Evolutionary conservation across 2,888 invertebrate species (phyloP).

Genomic region (Atethmia centrago): DNA sequence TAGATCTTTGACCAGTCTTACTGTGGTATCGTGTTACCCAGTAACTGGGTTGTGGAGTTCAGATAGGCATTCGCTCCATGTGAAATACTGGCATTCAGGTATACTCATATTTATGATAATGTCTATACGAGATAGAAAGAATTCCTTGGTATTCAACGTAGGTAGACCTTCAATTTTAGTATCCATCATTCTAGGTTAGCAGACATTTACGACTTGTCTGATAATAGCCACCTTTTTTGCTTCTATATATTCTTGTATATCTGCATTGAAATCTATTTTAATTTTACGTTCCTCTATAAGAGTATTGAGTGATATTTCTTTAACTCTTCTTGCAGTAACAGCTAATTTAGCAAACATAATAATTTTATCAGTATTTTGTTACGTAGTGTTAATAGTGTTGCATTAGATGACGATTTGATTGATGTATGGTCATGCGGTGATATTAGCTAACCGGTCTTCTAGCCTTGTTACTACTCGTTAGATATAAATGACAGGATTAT

Average conservation of each 20-base stretch:
- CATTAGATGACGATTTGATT: neutral
- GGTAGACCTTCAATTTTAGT: conserved; percentile 23
- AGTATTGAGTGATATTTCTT: conserved; percentile 1
- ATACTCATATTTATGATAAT: too few species aligned
- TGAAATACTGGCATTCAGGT: too few species aligned
- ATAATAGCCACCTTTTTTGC: conserved; percentile 36
- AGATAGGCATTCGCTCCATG: too few species aligned
- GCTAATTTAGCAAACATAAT: conserved; percentile 15
- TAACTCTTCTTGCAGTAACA: neutral
- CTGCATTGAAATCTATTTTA: conserved; percentile 2
- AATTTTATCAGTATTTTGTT: conserved; percentile 16
- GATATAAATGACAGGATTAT: conserved; percentile 17
- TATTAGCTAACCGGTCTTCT: conserved; percentile 18
- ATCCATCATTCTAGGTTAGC: conserved; percentile 1
- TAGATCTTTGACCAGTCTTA: too few species aligned
- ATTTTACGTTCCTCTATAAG: conserved; percentile 1
- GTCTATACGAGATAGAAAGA: neutral
- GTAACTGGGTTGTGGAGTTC: too few species aligned
- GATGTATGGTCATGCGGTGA: conserved; percentile 11
- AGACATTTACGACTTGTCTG: conserved; percentile 39
- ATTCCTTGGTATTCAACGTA: neutral
- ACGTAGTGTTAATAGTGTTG: conserved; percentile 16
- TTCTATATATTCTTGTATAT: conserved; percentile 17
- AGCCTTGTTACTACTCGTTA: conserved; percentile 11
- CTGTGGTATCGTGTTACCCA: too few species aligned